Evolutionary conservation across 92 coral and sea anemone species (phyloP).

Genomic region (Porites rus): DNA sequence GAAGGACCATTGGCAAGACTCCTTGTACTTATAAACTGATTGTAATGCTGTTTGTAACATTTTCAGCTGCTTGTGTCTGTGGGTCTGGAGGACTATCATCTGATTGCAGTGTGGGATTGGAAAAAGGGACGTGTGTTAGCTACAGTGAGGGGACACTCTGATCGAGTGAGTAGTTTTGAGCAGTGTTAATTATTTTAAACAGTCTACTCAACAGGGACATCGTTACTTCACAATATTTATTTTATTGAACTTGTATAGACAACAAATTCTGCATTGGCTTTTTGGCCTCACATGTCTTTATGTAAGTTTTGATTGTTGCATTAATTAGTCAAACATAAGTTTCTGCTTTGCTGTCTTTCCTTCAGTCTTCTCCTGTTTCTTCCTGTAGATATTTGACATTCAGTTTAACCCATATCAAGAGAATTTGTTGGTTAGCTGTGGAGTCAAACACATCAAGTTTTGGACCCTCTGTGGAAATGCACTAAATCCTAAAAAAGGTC

Average conservation of each 20-base stretch:
- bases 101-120: constrained; percentile 98
- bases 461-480: constrained; percentile 96
- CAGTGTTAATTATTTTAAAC: not conserved
- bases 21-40: no score
- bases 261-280: no score
- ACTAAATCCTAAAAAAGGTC: constrained; percentile 94
- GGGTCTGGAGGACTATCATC: constrained; percentile 96
- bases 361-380: not conserved
- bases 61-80: constrained; percentile 93
- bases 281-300: no score
- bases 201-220: not conserved
- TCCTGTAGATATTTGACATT: constrained; percentile 90
- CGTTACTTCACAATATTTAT: no score
- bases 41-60: not conserved
- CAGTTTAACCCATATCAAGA: constrained; percentile 92
- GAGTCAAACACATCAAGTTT: constrained; percentile 98
- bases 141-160: constrained; percentile 94
- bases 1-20: no score
- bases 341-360: not conserved
- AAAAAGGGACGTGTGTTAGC: constrained; percentile 90
- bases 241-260: no score
- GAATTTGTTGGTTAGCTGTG: constrained; percentile 89
- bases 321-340: no score
- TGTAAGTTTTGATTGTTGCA: no score
- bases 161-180: constrained; percentile 76